Conservation (phyloP, 2,888 invertebrate genomes). For the Siphonodentalium dalli region DNA sequence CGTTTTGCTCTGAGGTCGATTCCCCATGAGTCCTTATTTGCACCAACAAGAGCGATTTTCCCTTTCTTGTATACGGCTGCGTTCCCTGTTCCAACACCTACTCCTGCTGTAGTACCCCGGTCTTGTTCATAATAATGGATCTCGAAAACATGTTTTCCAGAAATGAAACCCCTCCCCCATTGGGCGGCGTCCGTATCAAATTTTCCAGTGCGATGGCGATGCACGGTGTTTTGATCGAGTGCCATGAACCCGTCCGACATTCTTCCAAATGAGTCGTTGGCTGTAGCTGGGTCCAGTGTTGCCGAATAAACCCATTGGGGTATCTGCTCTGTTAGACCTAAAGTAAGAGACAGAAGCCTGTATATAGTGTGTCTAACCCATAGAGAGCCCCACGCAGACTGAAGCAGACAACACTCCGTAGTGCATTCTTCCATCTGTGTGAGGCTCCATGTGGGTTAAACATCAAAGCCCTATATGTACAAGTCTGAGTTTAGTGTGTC, state of each 20-base stretch:
- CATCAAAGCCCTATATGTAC: no score
- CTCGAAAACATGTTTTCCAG: slow-evolving; percentile 25
- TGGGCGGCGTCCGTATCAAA: slow-evolving; percentile 24
- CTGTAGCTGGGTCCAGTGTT: slow-evolving; percentile 3
- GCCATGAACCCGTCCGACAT: slow-evolving; percentile 19
- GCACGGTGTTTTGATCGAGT: slow-evolving; percentile 18
- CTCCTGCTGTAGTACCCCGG: slow-evolving; percentile 16
- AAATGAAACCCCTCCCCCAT: slow-evolving; percentile 29
- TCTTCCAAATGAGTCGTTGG: slow-evolving; percentile 9
- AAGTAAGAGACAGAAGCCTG: not conserved
- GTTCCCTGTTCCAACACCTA: slow-evolving; percentile 18
- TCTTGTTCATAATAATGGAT: slow-evolving; percentile 19
- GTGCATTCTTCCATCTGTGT: no score
- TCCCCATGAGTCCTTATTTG: slow-evolving; percentile 23
- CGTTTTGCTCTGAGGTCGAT: slow-evolving; percentile 17
- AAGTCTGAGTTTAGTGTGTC: no score
- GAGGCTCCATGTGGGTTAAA: no score
- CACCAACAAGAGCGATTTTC: slow-evolving; percentile 12
- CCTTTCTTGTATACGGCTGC: slow-evolving; percentile 20
- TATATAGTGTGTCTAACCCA: no score
- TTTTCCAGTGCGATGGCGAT: not conserved
- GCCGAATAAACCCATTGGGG: slow-evolving; percentile 25
- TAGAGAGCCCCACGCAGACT: no score
- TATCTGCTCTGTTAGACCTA: slow-evolving; percentile 3
- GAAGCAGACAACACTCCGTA: no score